Base-by-base conservation (phyloP, 2,797 vertebrate genomes). In the Amniataba percoides region DNA sequence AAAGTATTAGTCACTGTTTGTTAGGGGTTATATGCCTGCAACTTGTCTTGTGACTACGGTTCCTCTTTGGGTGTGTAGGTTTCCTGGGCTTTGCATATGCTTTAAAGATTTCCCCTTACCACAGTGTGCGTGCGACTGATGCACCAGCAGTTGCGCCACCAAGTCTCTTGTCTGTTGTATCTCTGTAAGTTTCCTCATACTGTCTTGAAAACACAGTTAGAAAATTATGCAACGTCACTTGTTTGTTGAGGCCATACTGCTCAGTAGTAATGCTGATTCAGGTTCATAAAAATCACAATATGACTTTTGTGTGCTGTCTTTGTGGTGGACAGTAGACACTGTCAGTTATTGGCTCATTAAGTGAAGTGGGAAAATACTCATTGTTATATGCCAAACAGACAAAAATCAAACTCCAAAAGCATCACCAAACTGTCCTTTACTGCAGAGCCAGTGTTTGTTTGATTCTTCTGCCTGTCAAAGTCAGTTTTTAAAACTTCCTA, bases 1-100 rank as follows among this genome's bases (percentile, higher is more conserved):
- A 12, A 45, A 43, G 34, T 45, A 31, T 65, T 60, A 62, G 42
- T 68, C 23, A 52, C 45, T 59, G 25, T 62, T 74, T 4, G 19
- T 67, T 58, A 43, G 58, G 45, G 43, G 19, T 36, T 36, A 36
- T 9, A 7, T 1, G 34, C 34, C 34, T 36, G 6, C 19, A 15
- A 8, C 14, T 63, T 60, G 40, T 76, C 80, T 78, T 39, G 53
- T 81, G 83, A 86, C 53, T 11, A 12, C 25, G 16, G 56, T 77
- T 86, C 77, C 72, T 72, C 69, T 85, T 74, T 75, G 23, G n/a
- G 52, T 7, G 23, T 51, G 64, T 58, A 57, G 43, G 7, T 71
- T 82, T 80, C 31, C 75, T 70, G 46, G 62, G 46, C 52, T 43
- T 43, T 58, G 21, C n/a, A n/a, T 40, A 13, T 43, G 2, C 3